A percentile compares a stretch with the other conserved stretches of the same genome.
Conservation (phyloP, 2,888 invertebrate genomes). For the Saturnia japonica region DNA sequence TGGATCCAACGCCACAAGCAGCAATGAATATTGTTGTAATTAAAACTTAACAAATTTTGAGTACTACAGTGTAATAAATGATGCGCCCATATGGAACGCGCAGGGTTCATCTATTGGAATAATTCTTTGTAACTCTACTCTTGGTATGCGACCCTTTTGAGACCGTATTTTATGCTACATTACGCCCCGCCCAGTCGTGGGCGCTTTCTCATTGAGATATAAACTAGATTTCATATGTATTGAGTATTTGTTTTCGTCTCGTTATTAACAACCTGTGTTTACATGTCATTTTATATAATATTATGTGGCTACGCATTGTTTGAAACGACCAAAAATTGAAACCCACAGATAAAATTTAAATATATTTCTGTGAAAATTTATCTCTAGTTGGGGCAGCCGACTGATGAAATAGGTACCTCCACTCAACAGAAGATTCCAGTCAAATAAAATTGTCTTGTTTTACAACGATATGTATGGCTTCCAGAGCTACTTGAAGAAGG, state of each 20-base stretch:
- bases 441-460: too few relatives aligned
- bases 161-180: constrained; percentile 28
- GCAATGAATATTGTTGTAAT: not conserved
- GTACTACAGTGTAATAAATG: constrained; percentile 45
- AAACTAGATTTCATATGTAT: not conserved
- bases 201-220: not conserved
- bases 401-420: too few relatives aligned
- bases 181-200: not conserved
- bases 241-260: not conserved
- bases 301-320: not conserved
- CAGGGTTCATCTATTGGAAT: constrained; percentile 49
- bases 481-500: too few relatives aligned
- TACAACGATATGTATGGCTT: too few relatives aligned
- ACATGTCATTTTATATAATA: too few relatives aligned
- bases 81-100: constrained; percentile 62
- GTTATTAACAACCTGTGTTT: not conserved
- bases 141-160: constrained; percentile 32
- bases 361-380: too few relatives aligned
- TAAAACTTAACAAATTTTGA: not conserved
- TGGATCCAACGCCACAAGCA: not conserved
- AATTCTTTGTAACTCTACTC: constrained; percentile 39
- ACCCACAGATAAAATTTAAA: too few relatives aligned
- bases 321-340: too few relatives aligned
- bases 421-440: too few relatives aligned
- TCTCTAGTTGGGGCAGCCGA: too few relatives aligned